Evolutionary conservation across 2,113 vertebrate species (phyloP).

Genomic region (Neopipo cinnamomea): DNA sequence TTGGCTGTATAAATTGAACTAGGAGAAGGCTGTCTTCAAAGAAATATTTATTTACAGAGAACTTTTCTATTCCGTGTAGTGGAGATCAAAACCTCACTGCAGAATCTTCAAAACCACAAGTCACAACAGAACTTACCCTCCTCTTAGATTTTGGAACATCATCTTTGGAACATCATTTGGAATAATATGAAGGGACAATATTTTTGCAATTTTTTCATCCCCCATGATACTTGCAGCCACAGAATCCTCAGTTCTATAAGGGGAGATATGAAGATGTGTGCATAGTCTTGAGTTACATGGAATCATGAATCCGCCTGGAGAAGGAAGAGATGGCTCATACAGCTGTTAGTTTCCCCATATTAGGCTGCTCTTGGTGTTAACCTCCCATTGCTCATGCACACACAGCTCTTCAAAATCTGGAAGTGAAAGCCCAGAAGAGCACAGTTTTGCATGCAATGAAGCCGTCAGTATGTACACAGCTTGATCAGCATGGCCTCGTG

Average conservation of each 20-base stretch:
- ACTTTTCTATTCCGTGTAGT: not conserved
- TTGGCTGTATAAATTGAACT: not conserved
- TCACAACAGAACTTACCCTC: not conserved
- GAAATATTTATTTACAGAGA: constrained; percentile 38
- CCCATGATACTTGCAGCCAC: not conserved
- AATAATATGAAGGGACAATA: not conserved
- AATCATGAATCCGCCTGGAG: not conserved
- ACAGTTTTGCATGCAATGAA: not conserved
- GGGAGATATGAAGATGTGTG: not conserved
- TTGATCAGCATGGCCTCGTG: rapidly evolving
- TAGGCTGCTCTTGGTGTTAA: not conserved
- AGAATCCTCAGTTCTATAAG: not conserved
- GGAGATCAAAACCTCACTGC: not conserved
- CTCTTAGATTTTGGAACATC: not conserved
- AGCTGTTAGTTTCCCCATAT: not conserved
- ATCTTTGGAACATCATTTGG: not conserved
- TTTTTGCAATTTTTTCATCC: not conserved
- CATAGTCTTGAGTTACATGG: not conserved
- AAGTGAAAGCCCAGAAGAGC: not conserved
- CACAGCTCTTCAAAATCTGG: not conserved
- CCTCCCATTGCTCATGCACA: not conserved
- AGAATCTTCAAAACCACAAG: not conserved
- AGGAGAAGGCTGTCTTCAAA: not conserved
- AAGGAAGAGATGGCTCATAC: not conserved
- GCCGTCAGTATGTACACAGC: not conserved